Evolutionary conservation across 2,797 vertebrate species (phyloP).

Genomic region (Peromyscus melanophrys): DNA sequence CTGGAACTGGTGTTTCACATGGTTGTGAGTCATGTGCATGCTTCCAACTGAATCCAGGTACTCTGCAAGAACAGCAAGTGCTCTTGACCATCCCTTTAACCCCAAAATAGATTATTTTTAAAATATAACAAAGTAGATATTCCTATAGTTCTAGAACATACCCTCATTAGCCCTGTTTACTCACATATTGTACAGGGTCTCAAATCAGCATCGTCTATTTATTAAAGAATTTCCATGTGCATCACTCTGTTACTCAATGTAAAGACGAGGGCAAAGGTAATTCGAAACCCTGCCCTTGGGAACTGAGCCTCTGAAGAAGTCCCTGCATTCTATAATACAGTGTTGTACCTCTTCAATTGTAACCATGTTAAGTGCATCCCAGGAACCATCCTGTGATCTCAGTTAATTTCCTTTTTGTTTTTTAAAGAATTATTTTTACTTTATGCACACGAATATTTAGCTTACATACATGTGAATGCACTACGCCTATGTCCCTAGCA

Average conservation of each 20-base stretch:
- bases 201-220: background rate
- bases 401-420: background rate
- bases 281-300: background rate
- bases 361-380: background rate
- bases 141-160: background rate
- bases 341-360: background rate
- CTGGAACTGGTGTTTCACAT: background rate
- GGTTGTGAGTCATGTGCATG: background rate
- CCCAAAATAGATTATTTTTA: background rate
- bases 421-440: background rate
- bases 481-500: no score
- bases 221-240: background rate
- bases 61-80: background rate
- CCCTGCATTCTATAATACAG: background rate
- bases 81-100: background rate
- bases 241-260: slow-evolving; percentile 8
- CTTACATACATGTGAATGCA: no score
- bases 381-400: background rate
- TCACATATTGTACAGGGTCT: background rate
- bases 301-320: background rate
- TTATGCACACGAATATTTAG: background rate
- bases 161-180: background rate
- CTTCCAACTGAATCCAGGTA: background rate
- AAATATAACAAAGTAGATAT: background rate
- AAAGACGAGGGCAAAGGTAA: background rate